Percentiles rank a stretch among this genome's conserved stretches.
Conservation (phyloP, 2,888 invertebrate genomes). For the Villa cingulata region DNA sequence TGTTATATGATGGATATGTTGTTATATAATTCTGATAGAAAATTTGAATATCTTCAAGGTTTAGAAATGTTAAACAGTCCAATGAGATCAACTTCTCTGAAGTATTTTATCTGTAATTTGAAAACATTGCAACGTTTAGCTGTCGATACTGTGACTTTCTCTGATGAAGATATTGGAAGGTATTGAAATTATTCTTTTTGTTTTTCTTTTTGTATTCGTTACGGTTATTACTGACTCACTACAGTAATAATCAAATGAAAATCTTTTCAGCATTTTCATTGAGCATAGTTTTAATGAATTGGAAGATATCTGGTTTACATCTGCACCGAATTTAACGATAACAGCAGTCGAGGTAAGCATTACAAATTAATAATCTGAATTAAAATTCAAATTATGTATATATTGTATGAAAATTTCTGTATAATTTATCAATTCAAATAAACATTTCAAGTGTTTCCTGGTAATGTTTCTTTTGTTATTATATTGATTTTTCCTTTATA, state of each 20-base stretch:
- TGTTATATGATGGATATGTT: conserved; percentile 52
- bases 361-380: not conserved
- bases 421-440: not conserved
- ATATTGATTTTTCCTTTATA: conserved; percentile 16
- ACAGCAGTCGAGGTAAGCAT: conserved; percentile 42
- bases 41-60: conserved; percentile 48
- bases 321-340: conserved; percentile 48
- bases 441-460: not conserved
- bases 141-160: conserved; percentile 50
- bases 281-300: conserved; percentile 48
- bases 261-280: conserved; percentile 44
- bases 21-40: conserved; percentile 41
- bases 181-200: too few relatives aligned
- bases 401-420: not conserved
- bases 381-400: too few relatives aligned
- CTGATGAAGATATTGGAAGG: conserved; percentile 53
- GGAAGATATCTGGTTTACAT: conserved; percentile 56
- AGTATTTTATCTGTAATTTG: conserved; percentile 47
- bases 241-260: not conserved
- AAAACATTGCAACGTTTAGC: conserved; percentile 48
- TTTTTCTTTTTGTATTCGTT: too few relatives aligned
- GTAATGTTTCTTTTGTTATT: not conserved
- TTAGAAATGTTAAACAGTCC: conserved; percentile 54
- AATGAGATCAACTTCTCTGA: conserved; percentile 41
- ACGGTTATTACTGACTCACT: too few relatives aligned